Conservation (phyloP, 2,113 vertebrate genomes). For the Bagarius yarrelli region DNA sequence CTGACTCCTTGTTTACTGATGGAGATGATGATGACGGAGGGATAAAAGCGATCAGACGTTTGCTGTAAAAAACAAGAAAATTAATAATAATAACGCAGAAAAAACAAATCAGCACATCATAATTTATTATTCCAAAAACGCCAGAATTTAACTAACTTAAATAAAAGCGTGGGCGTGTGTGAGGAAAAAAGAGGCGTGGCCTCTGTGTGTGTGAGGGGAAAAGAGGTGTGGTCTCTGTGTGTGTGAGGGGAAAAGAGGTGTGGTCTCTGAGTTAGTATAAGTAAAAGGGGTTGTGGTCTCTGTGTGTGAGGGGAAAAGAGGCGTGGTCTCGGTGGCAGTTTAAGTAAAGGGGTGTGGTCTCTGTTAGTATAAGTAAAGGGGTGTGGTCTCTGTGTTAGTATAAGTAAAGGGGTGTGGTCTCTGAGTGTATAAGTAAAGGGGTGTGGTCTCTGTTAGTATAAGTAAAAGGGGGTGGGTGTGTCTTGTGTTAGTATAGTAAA, state of each 20-base stretch:
- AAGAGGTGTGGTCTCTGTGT: too few species aligned
- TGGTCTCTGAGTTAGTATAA: not conserved
- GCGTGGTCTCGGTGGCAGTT: not conserved
- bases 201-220: too few species aligned
- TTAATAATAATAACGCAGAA: not conserved
- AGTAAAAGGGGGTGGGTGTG: not conserved
- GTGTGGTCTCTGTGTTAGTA: not conserved
- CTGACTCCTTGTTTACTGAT: slow-evolving; percentile 89
- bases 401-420: not conserved
- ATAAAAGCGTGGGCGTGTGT: not conserved
- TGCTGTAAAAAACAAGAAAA: slow-evolving; percentile 73
- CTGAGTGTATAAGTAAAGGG: not conserved
- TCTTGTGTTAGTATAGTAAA: too few species aligned
- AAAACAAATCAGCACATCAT: not conserved
- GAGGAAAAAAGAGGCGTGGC: not conserved
- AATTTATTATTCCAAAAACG: not conserved
- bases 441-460: not conserved
- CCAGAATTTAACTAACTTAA: not conserved
- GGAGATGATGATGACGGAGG: slow-evolving; percentile 75
- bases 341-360: not conserved
- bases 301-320: not conserved
- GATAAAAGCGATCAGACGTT: slow-evolving; percentile 83
- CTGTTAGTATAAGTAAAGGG: too few species aligned
- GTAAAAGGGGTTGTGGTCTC: not conserved
- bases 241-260: not conserved